Base-by-base conservation (phyloP, 2,113 vertebrate species). In the Cavia porcellus region DNA sequence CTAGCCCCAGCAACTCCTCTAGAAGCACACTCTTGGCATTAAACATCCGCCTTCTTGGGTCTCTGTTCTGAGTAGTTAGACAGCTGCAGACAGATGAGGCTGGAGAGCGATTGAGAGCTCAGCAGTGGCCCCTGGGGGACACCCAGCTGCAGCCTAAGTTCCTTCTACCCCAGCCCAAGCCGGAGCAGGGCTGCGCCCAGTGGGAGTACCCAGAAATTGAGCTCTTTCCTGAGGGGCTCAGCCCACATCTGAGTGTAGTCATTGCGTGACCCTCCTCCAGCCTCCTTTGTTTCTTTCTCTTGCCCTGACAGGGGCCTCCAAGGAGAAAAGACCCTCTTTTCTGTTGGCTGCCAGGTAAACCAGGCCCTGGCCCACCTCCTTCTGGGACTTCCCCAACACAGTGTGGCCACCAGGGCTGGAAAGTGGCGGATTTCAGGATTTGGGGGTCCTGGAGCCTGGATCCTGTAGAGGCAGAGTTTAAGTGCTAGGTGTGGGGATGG, bases 281-380 rank as follows among this genome's bases (percentile, higher is more conserved):
- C 42, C 50, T 83, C 50, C 81, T 95, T 47, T 79, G 55, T 88
- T 70, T 88, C 52, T 74, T 42, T 85, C 74, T 32, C 66, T 62
- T 17, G 7, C 50, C 91, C 57, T 38, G 57, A 9, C 30, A 1
- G 74, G 38, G 50, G 38, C 61, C 81, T 85, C 57, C 70, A 30
- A 38, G 50, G 64, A 47, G 30, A 22, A 77, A 45, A 2, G 11
- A 30, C 32, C 45, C 87, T 68, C 14, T 90, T 70, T 86, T 88
- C 47, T 35, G 4, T 68, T 30, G 77, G 70, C 95, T 81, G n/a
- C 93, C 84, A 85, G 92, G 95, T 94, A 66, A 70, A 81, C 28
- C 80, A 66, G 89, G 47, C 59, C 9, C 55, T 4, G 20, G n/a
- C 35, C 72, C 66, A 5, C 11, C 42, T 59, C 42, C 52, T 82